Conservation (phyloP, 64 coral and sea anemone species). For the Hydrozoanthus tunicans region DNA sequence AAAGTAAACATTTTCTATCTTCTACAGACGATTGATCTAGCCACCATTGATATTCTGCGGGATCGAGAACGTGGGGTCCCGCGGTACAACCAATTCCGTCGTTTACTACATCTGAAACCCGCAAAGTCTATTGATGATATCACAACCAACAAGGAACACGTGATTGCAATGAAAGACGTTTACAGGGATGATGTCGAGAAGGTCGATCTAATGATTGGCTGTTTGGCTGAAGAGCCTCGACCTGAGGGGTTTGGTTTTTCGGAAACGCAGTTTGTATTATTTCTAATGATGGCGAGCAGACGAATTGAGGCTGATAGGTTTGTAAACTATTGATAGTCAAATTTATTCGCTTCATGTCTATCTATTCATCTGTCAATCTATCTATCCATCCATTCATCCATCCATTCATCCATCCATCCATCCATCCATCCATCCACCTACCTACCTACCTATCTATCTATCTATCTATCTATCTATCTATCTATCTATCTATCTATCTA, state of each 20-base stretch:
- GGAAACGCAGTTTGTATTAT: conserved; percentile 83
- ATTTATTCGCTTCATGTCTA: neutral
- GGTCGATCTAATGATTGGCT: conserved; percentile 86
- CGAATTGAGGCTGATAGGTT: conserved; percentile 81
- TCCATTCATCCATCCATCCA: too few species aligned
- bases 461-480: too few species aligned
- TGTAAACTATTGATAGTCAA: neutral
- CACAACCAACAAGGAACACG: conserved; percentile 69
- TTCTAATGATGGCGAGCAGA: conserved; percentile 85
- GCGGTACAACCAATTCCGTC: conserved; percentile 83
- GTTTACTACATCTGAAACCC: conserved; percentile 59
- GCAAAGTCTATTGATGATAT: conserved; percentile 70
- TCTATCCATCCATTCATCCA: too few species aligned
- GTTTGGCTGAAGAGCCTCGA: conserved; percentile 78
- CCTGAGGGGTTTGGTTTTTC: conserved; percentile 85
- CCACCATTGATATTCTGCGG: conserved; percentile 85
- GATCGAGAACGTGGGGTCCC: conserved; percentile 88
- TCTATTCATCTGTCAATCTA: too few species aligned
- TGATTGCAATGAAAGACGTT: conserved; percentile 58
- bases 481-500: too few species aligned
- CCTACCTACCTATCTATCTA: too few species aligned
- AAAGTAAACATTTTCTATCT: neutral
- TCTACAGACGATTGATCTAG: conserved; percentile 70
- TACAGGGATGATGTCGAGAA: conserved; percentile 80
- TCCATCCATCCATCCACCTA: too few species aligned